A percentile compares a stretch with the other conserved stretches of the same genome.
Conservation (phyloP, 2,113 vertebrate species). For the Formicarius rufipectus region DNA sequence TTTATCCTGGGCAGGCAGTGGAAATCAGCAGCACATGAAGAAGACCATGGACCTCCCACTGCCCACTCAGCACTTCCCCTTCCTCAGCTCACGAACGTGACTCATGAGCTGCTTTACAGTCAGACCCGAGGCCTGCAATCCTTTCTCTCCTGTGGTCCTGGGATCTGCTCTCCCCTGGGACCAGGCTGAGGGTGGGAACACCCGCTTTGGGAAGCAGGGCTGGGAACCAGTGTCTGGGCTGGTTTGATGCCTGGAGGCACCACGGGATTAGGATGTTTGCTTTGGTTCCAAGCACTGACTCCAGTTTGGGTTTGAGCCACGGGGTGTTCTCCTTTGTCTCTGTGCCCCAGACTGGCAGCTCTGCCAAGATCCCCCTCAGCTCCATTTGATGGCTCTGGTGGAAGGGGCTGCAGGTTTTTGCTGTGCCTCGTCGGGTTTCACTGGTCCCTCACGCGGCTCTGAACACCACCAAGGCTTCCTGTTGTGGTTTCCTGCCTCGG, state of each 20-base stretch:
- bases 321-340: not conserved
- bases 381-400: not conserved
- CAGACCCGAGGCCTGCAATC: not conserved
- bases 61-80: not conserved
- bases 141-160: not conserved
- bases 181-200: not conserved
- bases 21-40: not conserved
- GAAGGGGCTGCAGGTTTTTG: not conserved
- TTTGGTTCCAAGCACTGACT: not conserved
- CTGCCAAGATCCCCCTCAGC: not conserved
- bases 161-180: not conserved
- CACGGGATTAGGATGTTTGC: not conserved
- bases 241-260: not conserved
- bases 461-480: constrained; percentile 38
- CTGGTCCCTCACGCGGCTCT: not conserved
- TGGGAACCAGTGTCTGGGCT: not conserved
- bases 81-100: not conserved
- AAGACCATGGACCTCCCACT: not conserved
- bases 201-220: not conserved
- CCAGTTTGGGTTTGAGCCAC: not conserved
- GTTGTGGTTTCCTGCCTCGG: constrained; percentile 62
- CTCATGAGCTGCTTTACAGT: not conserved
- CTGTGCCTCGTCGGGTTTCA: not conserved
- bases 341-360: not conserved
- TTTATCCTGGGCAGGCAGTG: not conserved